These are phyloP conservation scores for Mastomys coucha DNA, from an alignment of 2,113 vertebrate species.

Conservation along the genomic window DNA sequence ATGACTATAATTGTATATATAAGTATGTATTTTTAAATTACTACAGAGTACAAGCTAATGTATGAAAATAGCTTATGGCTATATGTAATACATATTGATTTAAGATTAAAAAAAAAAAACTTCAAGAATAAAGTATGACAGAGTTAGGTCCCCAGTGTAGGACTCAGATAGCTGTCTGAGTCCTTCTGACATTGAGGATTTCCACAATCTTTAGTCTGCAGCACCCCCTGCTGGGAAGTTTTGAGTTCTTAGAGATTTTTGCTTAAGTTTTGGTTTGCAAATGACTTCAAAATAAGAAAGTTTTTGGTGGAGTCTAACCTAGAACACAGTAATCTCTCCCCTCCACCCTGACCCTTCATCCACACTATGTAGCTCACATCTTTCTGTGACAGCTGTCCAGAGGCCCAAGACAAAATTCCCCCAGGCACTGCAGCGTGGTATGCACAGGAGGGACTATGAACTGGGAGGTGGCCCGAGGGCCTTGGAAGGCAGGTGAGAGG, in stretches of 20 bases:
- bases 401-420: neutral
- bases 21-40: neutral
- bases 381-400: neutral
- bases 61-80: neutral
- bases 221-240: conserved; percentile 86
- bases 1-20: neutral
- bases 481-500: neutral
- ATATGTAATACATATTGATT: neutral
- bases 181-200: neutral
- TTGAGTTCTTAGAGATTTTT: neutral
- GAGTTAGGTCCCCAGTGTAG: neutral
- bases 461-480: neutral
- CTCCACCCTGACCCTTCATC: neutral
- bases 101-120: neutral
- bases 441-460: neutral
- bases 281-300: neutral
- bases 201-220: conserved; percentile 75
- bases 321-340: neutral
- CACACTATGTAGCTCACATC: neutral
- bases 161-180: neutral
- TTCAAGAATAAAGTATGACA: neutral
- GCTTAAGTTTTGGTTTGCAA: neutral
- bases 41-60: neutral
- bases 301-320: neutral
- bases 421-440: neutral